Percentiles rank a stretch among this genome's conserved stretches.
Evolutionary conservation across 1,140 invertebrate genomes (phyloP).

Genomic region (Palaemon carinicauda): DNA sequence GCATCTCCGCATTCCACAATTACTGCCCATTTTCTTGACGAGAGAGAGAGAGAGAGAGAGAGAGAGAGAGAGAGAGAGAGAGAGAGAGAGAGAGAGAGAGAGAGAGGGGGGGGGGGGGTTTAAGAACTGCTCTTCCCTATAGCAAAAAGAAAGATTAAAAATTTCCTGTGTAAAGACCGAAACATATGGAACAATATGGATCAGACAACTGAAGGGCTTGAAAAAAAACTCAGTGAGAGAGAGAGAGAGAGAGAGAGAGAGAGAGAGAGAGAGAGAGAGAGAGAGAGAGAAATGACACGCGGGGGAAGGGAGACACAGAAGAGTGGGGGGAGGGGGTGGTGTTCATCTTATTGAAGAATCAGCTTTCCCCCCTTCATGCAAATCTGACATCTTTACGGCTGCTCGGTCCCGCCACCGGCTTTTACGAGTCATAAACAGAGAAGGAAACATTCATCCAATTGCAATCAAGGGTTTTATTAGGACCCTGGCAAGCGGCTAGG

Average conservation of each 20-base stretch:
- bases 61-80: background rate
- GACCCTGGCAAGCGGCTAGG: background rate
- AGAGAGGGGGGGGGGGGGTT: background rate
- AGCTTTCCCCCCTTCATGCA: background rate
- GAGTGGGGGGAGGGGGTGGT: background rate
- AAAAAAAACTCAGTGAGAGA: background rate
- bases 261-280: background rate
- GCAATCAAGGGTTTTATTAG: conserved; percentile 30
- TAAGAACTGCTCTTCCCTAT: no score
- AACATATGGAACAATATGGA: no score
- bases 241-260: background rate
- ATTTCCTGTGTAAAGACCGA: no score
- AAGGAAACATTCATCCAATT: conserved; percentile 32
- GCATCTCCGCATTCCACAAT: no score
- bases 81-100: background rate
- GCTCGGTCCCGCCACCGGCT: conserved; percentile 19
- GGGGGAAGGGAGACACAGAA: background rate
- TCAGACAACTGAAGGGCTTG: no score
- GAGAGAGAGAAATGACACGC: background rate
- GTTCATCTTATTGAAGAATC: conserved; percentile 5
- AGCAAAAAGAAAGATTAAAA: no score
- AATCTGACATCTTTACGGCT: conserved; percentile 32
- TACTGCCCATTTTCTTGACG: no score
- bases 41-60: no score
- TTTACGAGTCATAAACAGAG: conserved; percentile 32